These are phyloP conservation scores for Pangasius larnaudii DNA, from an alignment of 2,797 vertebrate species.

Conservation along the genomic window DNA sequence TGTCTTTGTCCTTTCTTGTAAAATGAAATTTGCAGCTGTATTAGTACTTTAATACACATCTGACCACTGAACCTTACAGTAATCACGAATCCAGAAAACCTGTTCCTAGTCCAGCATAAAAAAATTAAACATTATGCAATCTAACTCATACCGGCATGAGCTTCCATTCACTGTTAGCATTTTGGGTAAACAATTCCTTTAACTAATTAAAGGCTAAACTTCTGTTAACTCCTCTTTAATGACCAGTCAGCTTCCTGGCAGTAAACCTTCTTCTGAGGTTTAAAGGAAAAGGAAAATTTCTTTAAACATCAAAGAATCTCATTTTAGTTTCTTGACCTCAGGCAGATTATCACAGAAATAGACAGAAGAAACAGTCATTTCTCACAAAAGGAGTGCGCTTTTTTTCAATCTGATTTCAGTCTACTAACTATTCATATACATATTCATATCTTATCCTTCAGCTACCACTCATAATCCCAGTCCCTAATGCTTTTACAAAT, in stretches of 20 bases:
- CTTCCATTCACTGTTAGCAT: background rate
- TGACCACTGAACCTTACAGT: background rate
- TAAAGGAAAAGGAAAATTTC: slow-evolving; percentile 6
- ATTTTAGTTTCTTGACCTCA: slow-evolving; percentile 61
- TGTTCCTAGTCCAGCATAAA: background rate
- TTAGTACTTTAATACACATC: background rate
- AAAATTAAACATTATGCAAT: background rate
- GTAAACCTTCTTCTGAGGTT: background rate
- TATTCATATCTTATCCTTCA: slow-evolving; percentile 12
- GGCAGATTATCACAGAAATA: slow-evolving; percentile 64
- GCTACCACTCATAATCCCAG: slow-evolving; percentile 1
- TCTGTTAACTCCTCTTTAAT: slow-evolving; percentile 1
- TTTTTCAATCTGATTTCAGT: slow-evolving; percentile 30
- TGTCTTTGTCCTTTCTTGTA: background rate
- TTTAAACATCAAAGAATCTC: slow-evolving; percentile 25
- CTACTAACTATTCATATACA: background rate
- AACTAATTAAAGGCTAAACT: slow-evolving; percentile 1
- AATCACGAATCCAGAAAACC: background rate
- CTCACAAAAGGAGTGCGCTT: background rate
- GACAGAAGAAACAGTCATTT: background rate
- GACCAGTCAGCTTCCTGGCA: background rate
- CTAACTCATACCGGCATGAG: background rate
- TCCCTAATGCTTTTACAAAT: background rate
- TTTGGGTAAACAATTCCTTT: background rate
- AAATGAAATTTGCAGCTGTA: background rate